phyloP scores from a whole-genome alignment of 2,888 invertebrate genomes.

The Tetheella fluctuosa region DNA sequence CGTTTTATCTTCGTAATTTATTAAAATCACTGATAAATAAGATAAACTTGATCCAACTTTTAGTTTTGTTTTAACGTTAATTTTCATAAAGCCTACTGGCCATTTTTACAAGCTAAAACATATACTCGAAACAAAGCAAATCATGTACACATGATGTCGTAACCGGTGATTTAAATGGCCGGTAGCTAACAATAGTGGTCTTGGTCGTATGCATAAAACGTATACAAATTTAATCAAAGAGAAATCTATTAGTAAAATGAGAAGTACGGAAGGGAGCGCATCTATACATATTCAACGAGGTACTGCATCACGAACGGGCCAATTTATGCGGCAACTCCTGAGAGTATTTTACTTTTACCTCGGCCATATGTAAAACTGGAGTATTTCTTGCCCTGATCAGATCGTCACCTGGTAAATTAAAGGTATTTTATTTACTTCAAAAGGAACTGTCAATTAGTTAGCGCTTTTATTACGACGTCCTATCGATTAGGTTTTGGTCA shows the following conservation, averaged over 20 bases:
- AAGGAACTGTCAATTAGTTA: constrained; percentile 34
- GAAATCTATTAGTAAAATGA: constrained; percentile 85
- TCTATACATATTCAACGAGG: constrained; percentile 84
- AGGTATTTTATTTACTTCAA: constrained; percentile 47
- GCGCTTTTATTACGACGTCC: constrained; percentile 39
- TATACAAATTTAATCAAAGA: constrained; percentile 84
- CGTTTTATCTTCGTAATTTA: neutral
- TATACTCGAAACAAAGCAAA: constrained; percentile 29
- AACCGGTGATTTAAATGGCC: constrained; percentile 70
- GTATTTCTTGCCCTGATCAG: constrained; percentile 74
- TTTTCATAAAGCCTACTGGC: neutral
- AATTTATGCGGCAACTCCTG: constrained; percentile 81
- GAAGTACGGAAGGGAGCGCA: constrained; percentile 83
- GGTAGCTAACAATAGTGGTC: constrained; percentile 75
- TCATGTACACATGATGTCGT: constrained; percentile 45
- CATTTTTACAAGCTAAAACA: neutral
- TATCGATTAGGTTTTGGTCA: constrained; percentile 29
- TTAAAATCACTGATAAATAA: neutral
- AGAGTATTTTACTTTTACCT: constrained; percentile 80
- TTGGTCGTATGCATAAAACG: constrained; percentile 80
- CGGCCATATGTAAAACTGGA: constrained; percentile 80
- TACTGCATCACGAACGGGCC: constrained; percentile 82
- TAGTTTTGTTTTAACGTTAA: constrained; percentile 2
- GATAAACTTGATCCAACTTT: neutral
- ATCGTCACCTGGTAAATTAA: constrained; percentile 69